Conservation (phyloP, 1,140 invertebrate species). For the Hyles vespertilio region DNA sequence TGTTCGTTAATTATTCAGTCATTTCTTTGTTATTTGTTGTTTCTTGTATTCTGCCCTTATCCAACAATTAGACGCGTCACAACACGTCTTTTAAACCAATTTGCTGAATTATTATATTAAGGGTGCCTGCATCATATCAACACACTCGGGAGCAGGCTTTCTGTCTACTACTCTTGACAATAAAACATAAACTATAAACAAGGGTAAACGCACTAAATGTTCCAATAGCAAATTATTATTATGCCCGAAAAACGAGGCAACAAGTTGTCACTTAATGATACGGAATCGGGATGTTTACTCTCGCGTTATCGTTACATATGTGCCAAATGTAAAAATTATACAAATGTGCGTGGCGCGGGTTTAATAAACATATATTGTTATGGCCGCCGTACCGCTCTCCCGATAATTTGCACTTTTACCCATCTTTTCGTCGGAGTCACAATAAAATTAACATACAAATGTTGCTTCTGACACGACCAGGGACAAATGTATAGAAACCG, state of each 20-base stretch:
- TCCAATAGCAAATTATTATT: too few species aligned
- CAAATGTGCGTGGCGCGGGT: conserved; percentile 47
- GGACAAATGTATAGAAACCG: conserved; percentile 12
- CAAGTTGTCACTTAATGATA: conserved; percentile 1
- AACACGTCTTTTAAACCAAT: too few species aligned
- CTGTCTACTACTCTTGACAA: too few species aligned
- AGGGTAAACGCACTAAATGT: too few species aligned
- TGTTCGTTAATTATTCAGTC: too few species aligned
- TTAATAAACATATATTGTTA: conserved; percentile 37
- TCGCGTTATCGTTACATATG: not conserved
- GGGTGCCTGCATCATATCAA: too few species aligned
- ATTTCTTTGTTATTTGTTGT: too few species aligned
- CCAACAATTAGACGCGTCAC: too few species aligned
- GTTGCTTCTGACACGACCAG: conserved; percentile 26
- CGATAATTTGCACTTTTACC: conserved; percentile 56
- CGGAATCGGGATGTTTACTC: not conserved
- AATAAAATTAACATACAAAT: conserved; percentile 68
- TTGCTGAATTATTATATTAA: too few species aligned
- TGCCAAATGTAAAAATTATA: conserved; percentile 56
- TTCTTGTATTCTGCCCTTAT: too few species aligned
- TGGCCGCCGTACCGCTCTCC: conserved; percentile 23
- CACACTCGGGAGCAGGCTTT: too few species aligned
- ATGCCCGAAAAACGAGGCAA: not conserved
- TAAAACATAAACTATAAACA: too few species aligned
- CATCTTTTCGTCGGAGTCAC: conserved; percentile 52